Evolutionary conservation across 2,888 invertebrate genomes (phyloP).

Genomic region (Vanessa cardui): DNA sequence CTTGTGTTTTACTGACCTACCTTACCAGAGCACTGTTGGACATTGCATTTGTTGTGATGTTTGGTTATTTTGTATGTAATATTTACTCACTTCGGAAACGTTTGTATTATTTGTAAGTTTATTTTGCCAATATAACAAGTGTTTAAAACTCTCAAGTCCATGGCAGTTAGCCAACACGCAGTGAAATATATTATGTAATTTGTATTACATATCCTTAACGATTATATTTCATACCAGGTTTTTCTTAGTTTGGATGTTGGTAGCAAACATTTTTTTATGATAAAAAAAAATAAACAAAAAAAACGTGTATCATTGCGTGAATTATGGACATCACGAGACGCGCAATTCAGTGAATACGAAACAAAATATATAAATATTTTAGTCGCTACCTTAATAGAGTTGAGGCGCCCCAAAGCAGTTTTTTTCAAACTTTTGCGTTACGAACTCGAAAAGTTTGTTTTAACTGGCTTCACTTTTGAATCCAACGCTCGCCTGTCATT

Average conservation of each 20-base stretch:
- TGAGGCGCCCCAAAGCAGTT: constrained; percentile 12
- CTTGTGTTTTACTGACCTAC: constrained; percentile 36
- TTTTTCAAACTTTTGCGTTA: constrained; percentile 28
- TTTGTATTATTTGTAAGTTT: constrained; percentile 17
- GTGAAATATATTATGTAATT: not conserved
- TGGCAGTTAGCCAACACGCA: too few species aligned
- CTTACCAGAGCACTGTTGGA: constrained; percentile 27
- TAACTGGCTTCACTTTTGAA: constrained; percentile 22
- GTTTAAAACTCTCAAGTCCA: too few species aligned
- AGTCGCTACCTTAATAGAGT: constrained; percentile 12
- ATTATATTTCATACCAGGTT: not conserved
- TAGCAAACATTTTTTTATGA: not conserved
- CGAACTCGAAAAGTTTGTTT: constrained; percentile 27
- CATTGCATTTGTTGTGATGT: constrained; percentile 9
- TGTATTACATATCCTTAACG: not conserved
- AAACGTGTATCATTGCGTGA: constrained; percentile 1
- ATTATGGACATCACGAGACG: constrained; percentile 2
- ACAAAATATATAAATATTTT: constrained; percentile 14
- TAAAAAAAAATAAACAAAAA: not conserved
- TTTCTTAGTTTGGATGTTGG: too few species aligned
- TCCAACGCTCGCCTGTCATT: constrained; percentile 36
- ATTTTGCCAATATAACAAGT: not conserved
- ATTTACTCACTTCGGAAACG: not conserved
- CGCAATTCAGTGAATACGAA: not conserved
- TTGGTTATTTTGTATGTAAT: not conserved